These are phyloP conservation scores for Ranitomeya variabilis DNA, from an alignment of 2,113 vertebrate species.

Conservation along the genomic window DNA sequence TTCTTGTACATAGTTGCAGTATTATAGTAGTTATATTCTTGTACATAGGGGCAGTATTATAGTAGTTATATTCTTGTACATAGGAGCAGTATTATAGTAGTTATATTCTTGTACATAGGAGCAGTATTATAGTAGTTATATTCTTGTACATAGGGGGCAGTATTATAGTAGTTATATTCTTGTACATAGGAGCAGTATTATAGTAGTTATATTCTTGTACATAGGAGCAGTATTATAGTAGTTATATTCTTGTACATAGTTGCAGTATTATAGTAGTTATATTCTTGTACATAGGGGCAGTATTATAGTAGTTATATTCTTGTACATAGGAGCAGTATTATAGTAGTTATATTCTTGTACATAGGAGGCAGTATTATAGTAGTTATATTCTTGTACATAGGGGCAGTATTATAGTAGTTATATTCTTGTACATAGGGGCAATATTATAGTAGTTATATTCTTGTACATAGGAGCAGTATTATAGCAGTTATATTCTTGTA, in stretches of 20 bases:
- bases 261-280: neutral
- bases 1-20: neutral
- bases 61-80: conserved; percentile 4
- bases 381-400: too few species aligned
- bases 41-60: neutral
- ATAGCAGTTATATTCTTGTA: too few species aligned
- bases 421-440: too few species aligned
- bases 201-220: conserved; percentile 10
- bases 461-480: too few species aligned
- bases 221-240: neutral
- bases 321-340: too few species aligned
- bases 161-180: conserved; percentile 12
- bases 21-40: neutral
- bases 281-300: too few species aligned
- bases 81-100: conserved; percentile 7
- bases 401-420: too few species aligned
- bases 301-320: too few species aligned
- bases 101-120: neutral
- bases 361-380: too few species aligned
- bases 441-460: too few species aligned
- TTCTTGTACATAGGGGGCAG: neutral
- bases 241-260: neutral
- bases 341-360: too few species aligned
- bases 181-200: neutral
- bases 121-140: conserved; percentile 1